Evolutionary conservation across 2,797 vertebrate genomes (phyloP).

Genomic region (Dipus sagitta): DNA sequence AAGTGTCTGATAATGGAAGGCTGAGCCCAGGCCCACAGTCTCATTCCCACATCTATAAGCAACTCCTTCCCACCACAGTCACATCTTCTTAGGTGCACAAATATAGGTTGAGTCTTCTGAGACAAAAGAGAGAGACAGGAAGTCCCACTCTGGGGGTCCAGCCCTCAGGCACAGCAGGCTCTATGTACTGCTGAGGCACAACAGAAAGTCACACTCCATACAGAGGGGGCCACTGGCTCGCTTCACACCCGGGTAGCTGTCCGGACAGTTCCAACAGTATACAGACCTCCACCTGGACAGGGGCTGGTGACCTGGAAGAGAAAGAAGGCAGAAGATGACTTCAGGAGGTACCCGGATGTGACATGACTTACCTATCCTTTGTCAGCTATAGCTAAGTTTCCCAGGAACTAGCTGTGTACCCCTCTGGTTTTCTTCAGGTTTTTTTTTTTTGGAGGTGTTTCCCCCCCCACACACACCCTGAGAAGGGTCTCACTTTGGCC

Average conservation of each 20-base stretch:
- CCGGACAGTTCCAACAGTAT: conserved; percentile 40
- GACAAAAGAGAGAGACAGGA: not conserved
- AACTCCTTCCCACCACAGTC: not conserved
- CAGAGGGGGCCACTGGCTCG: not conserved
- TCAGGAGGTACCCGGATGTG: not conserved
- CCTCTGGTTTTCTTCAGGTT: not conserved
- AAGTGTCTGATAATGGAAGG: not conserved
- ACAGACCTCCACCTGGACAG: not conserved
- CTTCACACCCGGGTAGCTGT: conserved; percentile 78
- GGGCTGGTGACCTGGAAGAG: conserved; percentile 48
- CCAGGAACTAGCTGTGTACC: not conserved
- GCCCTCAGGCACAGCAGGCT: not conserved
- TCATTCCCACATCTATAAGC: not conserved
- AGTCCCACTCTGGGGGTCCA: not conserved
- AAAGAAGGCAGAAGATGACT: not conserved
- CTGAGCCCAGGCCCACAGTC: not conserved
- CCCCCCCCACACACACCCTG: no score
- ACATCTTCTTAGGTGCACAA: not conserved
- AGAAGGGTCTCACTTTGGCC: no score
- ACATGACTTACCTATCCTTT: not conserved
- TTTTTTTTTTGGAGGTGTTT: not conserved
- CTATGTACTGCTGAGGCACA: not conserved
- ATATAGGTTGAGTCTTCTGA: not conserved
- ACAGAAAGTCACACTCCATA: not conserved
- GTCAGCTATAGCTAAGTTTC: not conserved